Percentiles rank a stretch among this genome's conserved stretches.
Conservation (phyloP, 2,113 vertebrate genomes). For the Tetrao urogallus region DNA sequence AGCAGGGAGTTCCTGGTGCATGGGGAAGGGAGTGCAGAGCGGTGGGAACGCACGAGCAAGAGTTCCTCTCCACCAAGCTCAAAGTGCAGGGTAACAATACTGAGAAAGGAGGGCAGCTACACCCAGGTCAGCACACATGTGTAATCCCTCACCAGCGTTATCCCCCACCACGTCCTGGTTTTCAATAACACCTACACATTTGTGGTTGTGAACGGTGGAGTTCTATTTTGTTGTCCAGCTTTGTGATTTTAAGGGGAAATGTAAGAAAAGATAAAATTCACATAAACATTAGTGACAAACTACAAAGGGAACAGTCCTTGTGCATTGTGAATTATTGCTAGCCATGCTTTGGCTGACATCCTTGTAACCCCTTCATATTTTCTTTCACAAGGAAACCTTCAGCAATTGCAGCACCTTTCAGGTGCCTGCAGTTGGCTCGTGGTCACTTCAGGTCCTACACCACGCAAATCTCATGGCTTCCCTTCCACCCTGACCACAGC, state of each 20-base stretch:
- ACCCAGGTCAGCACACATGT: conserved; percentile 52
- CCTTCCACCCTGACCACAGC: background rate
- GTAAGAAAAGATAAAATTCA: background rate
- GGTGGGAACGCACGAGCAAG: background rate
- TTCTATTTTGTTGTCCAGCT: background rate
- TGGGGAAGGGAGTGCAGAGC: background rate
- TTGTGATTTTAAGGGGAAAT: conserved; percentile 11
- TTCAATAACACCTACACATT: background rate
- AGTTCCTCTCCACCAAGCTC: conserved; percentile 67
- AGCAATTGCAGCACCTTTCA: fast-evolving
- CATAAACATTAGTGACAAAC: background rate
- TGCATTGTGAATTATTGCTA: background rate
- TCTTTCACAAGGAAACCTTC: background rate
- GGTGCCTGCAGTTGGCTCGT: fast-evolving
- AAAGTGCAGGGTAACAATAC: conserved; percentile 68
- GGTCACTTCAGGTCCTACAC: background rate
- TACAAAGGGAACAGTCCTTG: background rate
- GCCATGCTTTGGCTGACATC: background rate
- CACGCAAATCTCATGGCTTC: fast-evolving
- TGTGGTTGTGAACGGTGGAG: fast-evolving
- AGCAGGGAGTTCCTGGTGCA: conserved; percentile 65
- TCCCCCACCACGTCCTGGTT: background rate
- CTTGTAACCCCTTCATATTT: background rate
- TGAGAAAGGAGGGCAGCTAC: conserved; percentile 62
- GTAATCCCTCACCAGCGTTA: background rate